A percentile compares a stretch with the other conserved stretches of the same genome.
Evolutionary conservation across 2,888 invertebrate genomes (phyloP).

Genomic region (Notodonta ziczac): DNA sequence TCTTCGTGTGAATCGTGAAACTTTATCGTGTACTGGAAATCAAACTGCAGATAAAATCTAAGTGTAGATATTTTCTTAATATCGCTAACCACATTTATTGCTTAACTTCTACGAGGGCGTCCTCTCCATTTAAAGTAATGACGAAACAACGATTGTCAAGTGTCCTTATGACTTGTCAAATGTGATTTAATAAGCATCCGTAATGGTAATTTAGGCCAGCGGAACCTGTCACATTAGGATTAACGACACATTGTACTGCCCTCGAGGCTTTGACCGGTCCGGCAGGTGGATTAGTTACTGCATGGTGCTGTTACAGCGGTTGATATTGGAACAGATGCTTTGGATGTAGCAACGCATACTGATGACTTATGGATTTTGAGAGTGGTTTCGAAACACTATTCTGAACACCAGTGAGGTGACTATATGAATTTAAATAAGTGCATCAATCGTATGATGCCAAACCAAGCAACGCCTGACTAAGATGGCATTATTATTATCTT

Average conservation of each 20-base stretch:
- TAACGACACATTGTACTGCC: slow-evolving; percentile 27
- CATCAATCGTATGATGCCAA: too few species aligned
- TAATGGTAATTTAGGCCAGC: slow-evolving; percentile 19
- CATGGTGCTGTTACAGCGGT: slow-evolving; percentile 17
- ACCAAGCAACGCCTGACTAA: too few species aligned
- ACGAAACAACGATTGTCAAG: slow-evolving; percentile 27
- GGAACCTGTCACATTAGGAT: slow-evolving; percentile 34
- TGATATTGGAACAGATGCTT: neutral
- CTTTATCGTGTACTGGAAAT: too few species aligned
- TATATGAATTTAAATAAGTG: too few species aligned
- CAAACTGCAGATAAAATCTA: too few species aligned
- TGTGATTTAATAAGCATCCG: slow-evolving; percentile 32
- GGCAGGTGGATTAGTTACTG: slow-evolving; percentile 39
- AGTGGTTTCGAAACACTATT: neutral
- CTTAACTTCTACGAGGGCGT: neutral
- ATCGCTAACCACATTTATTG: neutral
- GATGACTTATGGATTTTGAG: neutral
- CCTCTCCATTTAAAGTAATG: neutral
- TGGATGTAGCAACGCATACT: neutral
- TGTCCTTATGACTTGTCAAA: slow-evolving; percentile 32
- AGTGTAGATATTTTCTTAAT: too few species aligned
- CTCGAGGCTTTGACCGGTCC: slow-evolving; percentile 33
- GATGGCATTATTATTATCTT: too few species aligned
- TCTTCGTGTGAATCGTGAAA: too few species aligned
- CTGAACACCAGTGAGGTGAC: neutral